These are phyloP conservation scores for Cordilura impudica DNA, from an alignment of 2,888 invertebrate species.

Conservation along the genomic window DNA sequence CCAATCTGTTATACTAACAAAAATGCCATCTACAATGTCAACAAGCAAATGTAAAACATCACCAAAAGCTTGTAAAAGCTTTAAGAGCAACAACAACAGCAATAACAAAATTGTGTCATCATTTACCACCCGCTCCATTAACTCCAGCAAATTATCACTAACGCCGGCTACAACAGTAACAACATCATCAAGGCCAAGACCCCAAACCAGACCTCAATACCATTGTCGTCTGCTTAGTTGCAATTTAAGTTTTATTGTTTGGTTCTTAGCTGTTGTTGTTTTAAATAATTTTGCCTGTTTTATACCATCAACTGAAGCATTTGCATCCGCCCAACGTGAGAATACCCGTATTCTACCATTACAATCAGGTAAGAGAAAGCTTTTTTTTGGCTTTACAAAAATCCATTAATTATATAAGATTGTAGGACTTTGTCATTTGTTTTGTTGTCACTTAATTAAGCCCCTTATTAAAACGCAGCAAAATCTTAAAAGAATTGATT, in stretches of 20 bases:
- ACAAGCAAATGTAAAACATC: conserved; percentile 62
- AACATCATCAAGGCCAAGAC: not conserved
- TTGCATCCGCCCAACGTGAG: conserved; percentile 68
- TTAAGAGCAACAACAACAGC: conserved; percentile 57
- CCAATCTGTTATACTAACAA: conserved; percentile 51
- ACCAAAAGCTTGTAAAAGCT: too few relatives aligned
- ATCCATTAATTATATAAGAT: too few relatives aligned
- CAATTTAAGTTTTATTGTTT: conserved; percentile 70
- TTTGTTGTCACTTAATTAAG: too few relatives aligned
- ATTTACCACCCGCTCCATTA: conserved; percentile 36
- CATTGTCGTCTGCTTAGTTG: conserved; percentile 21
- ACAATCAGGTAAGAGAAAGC: conserved; percentile 71
- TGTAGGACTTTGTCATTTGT: too few relatives aligned
- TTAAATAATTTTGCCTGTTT: conserved; percentile 72
- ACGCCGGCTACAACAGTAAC: conserved; percentile 1
- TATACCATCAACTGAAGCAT: conserved; percentile 65
- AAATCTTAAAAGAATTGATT: too few relatives aligned
- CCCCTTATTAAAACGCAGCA: too few relatives aligned
- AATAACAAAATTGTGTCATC: conserved; percentile 61
- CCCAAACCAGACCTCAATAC: conserved; percentile 8
- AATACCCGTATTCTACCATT: conserved; percentile 71
- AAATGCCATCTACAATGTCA: conserved; percentile 59
- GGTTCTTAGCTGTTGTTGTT: conserved; percentile 70
- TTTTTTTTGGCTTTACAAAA: not conserved
- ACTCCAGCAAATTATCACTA: conserved; percentile 12